Evolutionary conservation across 2,888 invertebrate genomes (phyloP), one percentile per base, ranked within the genome.

Genomic region (Meloe dianella): DNA sequence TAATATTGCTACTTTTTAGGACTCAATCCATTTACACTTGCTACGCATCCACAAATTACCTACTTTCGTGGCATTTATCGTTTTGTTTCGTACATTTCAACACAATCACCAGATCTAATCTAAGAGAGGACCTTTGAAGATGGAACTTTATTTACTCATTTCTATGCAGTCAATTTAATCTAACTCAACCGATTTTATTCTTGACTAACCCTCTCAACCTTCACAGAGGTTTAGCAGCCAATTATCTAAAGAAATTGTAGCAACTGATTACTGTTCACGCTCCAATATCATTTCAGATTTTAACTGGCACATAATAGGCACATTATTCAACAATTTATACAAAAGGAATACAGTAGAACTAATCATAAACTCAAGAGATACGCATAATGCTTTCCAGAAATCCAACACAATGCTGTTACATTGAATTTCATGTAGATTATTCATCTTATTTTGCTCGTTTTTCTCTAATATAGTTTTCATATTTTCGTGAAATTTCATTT

Each of bases 21-120:
- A 72, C 73, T 74, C 75, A 74, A 77, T 78, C 77, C 74, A 75
- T 76, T 77, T 76, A 73, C 75, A 74, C 72, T 75, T 75, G 32
- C 32, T 35, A 67, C 32, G n/a, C 41, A 41, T 41, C 41, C 51
- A 22, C 51, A 51, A 51, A 51, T 27, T 38, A 60, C 14, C 60
- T 12, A 51, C 24, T 51, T 51, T 51, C 5, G 22, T 22, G 20
- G 47, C 22, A 51, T 51, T 51, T 41, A 41, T 17, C 41, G 41
- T n/a, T 17, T 41, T 51, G 51, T 51, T 51, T 24, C 51, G 51
- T 22, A 51, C 51, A 22, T 22, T 51, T 24, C 51, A 24, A 51
- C 24, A 51, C 51, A 51, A 51, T 51, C 51, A 24, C 51, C 14
- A 22, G 22, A 51, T 51, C 22, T 22, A 51, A 51, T 51, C 51